phyloP scores from a whole-genome alignment of 2,797 vertebrate species.

The Paramormyrops hopkinsi region DNA sequence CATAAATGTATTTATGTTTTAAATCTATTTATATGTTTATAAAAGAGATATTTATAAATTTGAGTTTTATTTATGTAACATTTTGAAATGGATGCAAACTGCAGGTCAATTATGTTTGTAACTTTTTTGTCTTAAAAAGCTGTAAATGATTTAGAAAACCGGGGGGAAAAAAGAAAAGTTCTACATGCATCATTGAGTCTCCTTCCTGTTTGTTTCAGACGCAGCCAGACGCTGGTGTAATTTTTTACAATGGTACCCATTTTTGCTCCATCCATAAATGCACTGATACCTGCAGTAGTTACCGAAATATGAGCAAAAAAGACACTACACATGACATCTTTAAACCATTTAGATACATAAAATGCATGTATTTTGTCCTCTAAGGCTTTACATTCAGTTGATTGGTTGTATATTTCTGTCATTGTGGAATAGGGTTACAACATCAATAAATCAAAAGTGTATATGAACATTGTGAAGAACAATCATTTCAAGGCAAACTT shows the following conservation, averaged over 20 bases:
- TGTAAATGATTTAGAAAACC: constrained; percentile 70
- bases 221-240: background rate
- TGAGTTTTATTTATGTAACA: constrained; percentile 99
- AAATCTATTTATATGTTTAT: constrained; percentile 99
- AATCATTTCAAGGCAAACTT: background rate
- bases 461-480: background rate
- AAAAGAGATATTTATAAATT: constrained; percentile 99
- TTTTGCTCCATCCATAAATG: background rate
- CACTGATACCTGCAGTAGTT: background rate
- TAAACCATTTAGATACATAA: background rate
- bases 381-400: constrained; percentile 3
- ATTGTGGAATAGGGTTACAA: constrained; percentile 6
- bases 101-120: constrained; percentile 86
- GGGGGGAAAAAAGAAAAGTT: constrained; percentile 53
- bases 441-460: constrained; percentile 12
- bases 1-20: constrained; percentile 99
- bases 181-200: constrained; percentile 57
- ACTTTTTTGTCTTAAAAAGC: constrained; percentile 84
- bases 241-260: background rate
- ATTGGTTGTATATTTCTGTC: background rate
- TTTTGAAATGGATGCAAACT: constrained; percentile 82
- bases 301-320: background rate
- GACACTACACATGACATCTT: background rate
- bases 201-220: constrained; percentile 34
- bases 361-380: background rate